A percentile compares a stretch with the other conserved stretches of the same genome.
These are phyloP conservation scores for Hypothenemus hampei DNA, from an alignment of 1,140 invertebrate species.

Conservation along the genomic window DNA sequence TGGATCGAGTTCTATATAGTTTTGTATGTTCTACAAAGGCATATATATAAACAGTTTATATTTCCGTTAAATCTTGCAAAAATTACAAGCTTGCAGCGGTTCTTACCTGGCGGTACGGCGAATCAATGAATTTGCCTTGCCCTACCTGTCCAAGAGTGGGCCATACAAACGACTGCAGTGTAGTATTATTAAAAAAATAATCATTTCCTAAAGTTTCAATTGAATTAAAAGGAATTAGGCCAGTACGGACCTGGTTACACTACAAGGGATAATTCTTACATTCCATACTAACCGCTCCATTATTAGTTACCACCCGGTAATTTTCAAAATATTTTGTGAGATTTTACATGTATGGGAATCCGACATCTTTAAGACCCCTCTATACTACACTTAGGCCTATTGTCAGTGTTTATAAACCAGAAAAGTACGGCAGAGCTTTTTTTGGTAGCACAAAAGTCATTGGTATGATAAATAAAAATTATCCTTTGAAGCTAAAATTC, in stretches of 20 bases:
- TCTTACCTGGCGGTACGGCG: constrained; percentile 10
- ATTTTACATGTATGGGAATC: constrained; percentile 10
- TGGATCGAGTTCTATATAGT: not conserved
- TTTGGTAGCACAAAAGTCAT: too few relatives aligned
- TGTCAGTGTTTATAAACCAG: constrained; percentile 17
- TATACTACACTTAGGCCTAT: constrained; percentile 9
- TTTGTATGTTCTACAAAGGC: too few relatives aligned
- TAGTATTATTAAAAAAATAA: not conserved
- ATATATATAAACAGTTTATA: too few relatives aligned
- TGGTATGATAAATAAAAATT: too few relatives aligned
- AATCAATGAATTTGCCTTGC: constrained; percentile 11
- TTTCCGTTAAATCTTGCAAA: too few relatives aligned
- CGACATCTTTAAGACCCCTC: constrained; percentile 4
- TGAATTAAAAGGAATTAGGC: not conserved
- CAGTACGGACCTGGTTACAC: not conserved
- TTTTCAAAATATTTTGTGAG: constrained; percentile 19
- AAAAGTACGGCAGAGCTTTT: constrained; percentile 14
- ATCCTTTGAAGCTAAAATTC: too few relatives aligned
- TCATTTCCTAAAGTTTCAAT: not conserved
- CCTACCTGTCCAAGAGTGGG: constrained; percentile 11
- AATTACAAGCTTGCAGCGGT: constrained; percentile 10
- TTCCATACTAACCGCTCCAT: too few relatives aligned
- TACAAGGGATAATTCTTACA: not conserved
- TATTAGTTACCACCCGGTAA: constrained; percentile 9
- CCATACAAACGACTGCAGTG: not conserved